phyloP scores from a whole-genome alignment of 1,140 invertebrate species.

The Drosophila equinoxialis region DNA sequence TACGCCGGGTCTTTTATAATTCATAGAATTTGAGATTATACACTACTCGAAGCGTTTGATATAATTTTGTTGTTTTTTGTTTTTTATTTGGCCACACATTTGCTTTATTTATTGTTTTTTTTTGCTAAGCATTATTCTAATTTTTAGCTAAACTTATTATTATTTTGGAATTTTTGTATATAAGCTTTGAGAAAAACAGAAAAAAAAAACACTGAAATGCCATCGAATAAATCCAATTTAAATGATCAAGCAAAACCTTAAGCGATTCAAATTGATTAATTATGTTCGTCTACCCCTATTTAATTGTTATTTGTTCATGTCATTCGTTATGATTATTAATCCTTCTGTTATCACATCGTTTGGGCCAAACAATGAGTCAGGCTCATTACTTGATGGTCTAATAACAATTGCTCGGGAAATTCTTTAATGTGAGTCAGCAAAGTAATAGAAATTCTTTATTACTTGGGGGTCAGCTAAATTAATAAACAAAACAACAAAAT shows the following conservation, averaged over 20 bases:
- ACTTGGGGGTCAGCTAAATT: background rate
- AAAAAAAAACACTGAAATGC: conserved; percentile 34
- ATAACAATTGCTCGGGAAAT: conserved; percentile 5
- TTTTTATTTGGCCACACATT: background rate
- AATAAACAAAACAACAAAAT: background rate
- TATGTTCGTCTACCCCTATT: background rate
- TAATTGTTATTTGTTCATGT: background rate
- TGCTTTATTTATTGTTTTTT: conserved; percentile 32
- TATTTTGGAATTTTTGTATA: conserved; percentile 46
- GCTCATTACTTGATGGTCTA: background rate
- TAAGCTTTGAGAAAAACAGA: conserved; percentile 47
- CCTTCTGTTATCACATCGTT: conserved; percentile 3
- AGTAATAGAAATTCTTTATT: no score
- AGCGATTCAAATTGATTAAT: conserved; percentile 21
- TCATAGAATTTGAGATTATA: no score
- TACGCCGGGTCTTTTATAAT: no score
- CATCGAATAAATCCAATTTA: conserved; percentile 75
- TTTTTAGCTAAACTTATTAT: background rate
- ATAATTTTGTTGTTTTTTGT: conserved; percentile 24
- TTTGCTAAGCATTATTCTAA: conserved; percentile 13
- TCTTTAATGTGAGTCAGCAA: conserved; percentile 2
- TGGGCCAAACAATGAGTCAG: conserved; percentile 10
- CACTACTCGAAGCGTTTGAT: background rate
- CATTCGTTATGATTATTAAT: background rate
- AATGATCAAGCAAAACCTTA: conserved; percentile 35